Percentiles rank a stretch among this genome's conserved stretches.
These are phyloP conservation scores for Tetraneura akinire DNA, from an alignment of 1,140 invertebrate species.

Conservation along the genomic window DNA sequence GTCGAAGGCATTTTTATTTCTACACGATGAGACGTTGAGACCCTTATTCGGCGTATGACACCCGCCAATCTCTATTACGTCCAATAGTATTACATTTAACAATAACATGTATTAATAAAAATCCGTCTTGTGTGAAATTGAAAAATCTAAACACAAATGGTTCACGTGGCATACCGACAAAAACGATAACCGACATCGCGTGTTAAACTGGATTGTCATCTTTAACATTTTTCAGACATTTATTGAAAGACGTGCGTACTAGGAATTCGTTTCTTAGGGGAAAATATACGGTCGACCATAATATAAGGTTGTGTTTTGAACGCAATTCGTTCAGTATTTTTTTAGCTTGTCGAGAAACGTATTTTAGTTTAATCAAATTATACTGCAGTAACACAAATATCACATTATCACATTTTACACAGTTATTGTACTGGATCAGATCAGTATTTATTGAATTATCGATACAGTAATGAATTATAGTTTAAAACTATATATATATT, in stretches of 20 bases:
- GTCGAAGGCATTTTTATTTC: conserved; percentile 4
- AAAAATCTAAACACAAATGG: conserved; percentile 5
- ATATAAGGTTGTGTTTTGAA: conserved; percentile 23
- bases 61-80: conserved; percentile 39
- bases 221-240: not conserved
- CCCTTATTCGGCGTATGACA: not conserved
- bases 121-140: conserved; percentile 28
- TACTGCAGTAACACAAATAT: not conserved
- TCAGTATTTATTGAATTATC: not conserved
- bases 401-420: no score
- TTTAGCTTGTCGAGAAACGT: not conserved
- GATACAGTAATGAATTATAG: not conserved
- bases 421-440: not conserved
- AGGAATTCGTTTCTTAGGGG: not conserved
- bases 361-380: not conserved
- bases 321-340: not conserved
- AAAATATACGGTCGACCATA: conserved; percentile 9
- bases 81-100: not conserved
- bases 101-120: conserved; percentile 18
- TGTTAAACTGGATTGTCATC: conserved; percentile 11
- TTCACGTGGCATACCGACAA: not conserved
- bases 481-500: no score
- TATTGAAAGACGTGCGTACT: not conserved
- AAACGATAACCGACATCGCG: not conserved
- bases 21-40: not conserved